A percentile compares a stretch with the other conserved stretches of the same genome.
Evolutionary conservation across 2,797 vertebrate genomes (phyloP).

Genomic region (Gymnoscopelus braueri): DNA sequence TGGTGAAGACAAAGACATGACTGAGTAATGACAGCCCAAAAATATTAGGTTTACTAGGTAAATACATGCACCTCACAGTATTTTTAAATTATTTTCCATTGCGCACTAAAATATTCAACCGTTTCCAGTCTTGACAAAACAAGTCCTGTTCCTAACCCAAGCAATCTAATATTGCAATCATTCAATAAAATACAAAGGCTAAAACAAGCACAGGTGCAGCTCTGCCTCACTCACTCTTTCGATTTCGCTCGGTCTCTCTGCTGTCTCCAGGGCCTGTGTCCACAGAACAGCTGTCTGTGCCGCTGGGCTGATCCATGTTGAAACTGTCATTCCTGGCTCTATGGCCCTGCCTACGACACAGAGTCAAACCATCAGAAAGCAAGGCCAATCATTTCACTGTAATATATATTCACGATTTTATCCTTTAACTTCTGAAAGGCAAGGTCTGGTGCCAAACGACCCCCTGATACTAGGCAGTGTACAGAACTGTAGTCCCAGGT

Average conservation of each 20-base stretch:
- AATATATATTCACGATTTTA: too few species aligned
- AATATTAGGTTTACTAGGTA: background rate
- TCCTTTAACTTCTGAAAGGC: too few species aligned
- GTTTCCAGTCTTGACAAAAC: background rate
- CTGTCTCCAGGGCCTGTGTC: slow-evolving; percentile 58
- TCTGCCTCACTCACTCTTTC: slow-evolving; percentile 78
- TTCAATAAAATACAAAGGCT: background rate
- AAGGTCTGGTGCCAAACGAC: too few species aligned
- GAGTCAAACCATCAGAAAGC: background rate
- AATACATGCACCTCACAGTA: background rate
- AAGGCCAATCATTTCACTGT: background rate
- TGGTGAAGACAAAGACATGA: slow-evolving; percentile 51
- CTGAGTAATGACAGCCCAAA: background rate
- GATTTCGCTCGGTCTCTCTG: slow-evolving; percentile 60
- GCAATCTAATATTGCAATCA: background rate
- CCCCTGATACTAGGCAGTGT: too few species aligned
- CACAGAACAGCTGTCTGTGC: slow-evolving; percentile 52
- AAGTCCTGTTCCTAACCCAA: background rate
- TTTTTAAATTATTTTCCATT: background rate
- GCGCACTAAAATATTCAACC: background rate
- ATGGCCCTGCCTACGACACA: slow-evolving; percentile 63
- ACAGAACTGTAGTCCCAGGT: too few species aligned
- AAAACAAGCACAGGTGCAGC: background rate
- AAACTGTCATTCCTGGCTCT: slow-evolving; percentile 88
- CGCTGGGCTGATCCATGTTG: slow-evolving; percentile 60